Evolutionary conservation across 2,113 vertebrate species (phyloP), one percentile per base, ranked within the genome.

Genomic region (Cranoglanis bouderius): DNA sequence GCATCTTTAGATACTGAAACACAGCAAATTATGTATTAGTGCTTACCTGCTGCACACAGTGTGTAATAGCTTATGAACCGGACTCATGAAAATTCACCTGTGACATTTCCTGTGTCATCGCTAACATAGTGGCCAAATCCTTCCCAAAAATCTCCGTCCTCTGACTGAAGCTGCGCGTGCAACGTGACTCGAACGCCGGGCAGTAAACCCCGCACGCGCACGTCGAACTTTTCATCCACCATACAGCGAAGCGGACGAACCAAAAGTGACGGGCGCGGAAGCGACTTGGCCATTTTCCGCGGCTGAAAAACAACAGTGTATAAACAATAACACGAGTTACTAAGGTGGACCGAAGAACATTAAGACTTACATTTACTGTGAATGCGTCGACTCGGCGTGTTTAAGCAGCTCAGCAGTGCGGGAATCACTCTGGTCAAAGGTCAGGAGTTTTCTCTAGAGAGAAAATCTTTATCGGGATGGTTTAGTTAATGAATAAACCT

Each of bases 71-170:
- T 38, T 24, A 51, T 21, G 24, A 1, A 38, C 70, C 5, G 74
- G 24, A 43, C 12, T 9, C 12, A 18, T 14, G 32, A 59, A 9
- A 59, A 82, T 32, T 7, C 89, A 95, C 94, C 93, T 14, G 92
- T 90, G 2, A 95, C 92, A 0, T 81, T 57, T 75, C 95, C 95
- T 0, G 51, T 46, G 26, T 90, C 55, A 57, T 94, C 91, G 0
- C 93, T 86, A 0, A 32, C 43, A 88, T 95, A 95, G 87, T 94
- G 94, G 9, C 87, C 95, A 16, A 93, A 95, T 0, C 94, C 92
- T 85, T 96, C 94, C 95, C 94, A 96, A 40, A 70, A 88, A 84
- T 94, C 87, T 32, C 89, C 91, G 0, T 94, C 94, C 10, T 96
- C 95, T 43, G 92, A 92, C 2, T 59, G 87, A 46, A 94, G n/a